These are phyloP conservation scores for Hipposideros armiger DNA, from an alignment of 2,113 vertebrate genomes.

Conservation along the genomic window DNA sequence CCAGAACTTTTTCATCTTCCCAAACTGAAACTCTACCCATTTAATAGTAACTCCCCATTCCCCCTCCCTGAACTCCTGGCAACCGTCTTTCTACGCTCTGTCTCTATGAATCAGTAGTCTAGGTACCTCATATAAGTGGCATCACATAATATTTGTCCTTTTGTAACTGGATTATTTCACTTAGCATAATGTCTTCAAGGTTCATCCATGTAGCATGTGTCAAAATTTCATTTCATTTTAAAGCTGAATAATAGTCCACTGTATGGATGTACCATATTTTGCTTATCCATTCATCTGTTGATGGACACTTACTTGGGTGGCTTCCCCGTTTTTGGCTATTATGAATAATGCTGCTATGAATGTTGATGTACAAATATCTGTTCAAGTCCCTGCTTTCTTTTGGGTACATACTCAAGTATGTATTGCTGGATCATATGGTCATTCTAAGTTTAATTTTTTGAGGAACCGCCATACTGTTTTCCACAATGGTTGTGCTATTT, in stretches of 20 bases:
- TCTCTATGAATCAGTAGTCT: background rate
- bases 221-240: background rate
- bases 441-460: background rate
- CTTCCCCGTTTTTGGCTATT: background rate
- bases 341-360: slow-evolving; percentile 17
- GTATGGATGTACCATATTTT: background rate
- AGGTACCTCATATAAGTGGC: background rate
- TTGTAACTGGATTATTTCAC: background rate
- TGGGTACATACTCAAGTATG: background rate
- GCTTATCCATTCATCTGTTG: background rate
- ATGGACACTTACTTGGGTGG: background rate
- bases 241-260: background rate
- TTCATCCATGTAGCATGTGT: background rate
- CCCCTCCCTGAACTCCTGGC: background rate
- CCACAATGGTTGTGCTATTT: background rate
- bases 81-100: background rate
- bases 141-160: background rate
- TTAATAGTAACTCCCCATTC: background rate
- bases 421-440: background rate
- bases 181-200: background rate
- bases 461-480: background rate
- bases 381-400: background rate
- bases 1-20: background rate
- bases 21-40: background rate
- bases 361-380: background rate